Conservation (phyloP, 2,888 invertebrate genomes). For the Standfussiana lucernea region DNA sequence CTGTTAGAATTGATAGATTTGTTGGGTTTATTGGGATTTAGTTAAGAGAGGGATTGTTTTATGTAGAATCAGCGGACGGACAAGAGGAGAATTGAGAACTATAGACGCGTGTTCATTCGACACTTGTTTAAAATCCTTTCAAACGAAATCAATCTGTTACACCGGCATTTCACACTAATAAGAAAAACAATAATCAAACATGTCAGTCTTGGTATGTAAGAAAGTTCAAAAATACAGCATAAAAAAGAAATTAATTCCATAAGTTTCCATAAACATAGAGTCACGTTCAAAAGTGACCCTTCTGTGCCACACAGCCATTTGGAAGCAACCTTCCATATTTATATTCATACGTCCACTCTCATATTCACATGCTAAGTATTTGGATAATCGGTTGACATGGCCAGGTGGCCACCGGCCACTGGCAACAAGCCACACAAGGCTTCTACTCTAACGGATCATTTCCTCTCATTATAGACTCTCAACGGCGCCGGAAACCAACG, state of each 20-base stretch:
- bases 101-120: not conserved
- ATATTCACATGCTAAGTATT: conserved; percentile 53
- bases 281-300: not conserved
- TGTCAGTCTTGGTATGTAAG: not conserved
- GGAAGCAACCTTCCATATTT: conserved; percentile 13
- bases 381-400: conserved; percentile 60
- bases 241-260: not conserved
- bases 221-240: not conserved
- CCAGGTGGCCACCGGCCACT: conserved; percentile 50
- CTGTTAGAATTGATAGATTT: conserved; percentile 31
- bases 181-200: not conserved
- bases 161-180: not conserved
- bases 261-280: not conserved
- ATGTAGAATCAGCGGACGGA: not conserved
- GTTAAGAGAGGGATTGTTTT: not conserved
- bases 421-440: conserved; percentile 51
- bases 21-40: not conserved
- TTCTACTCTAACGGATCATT: conserved; percentile 64
- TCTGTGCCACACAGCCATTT: not conserved
- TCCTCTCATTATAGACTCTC: conserved; percentile 68
- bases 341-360: conserved; percentile 25
- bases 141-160: not conserved
- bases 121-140: not conserved
- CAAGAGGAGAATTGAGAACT: no score
- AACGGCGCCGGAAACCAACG: conserved; percentile 81